phyloP scores from a whole-genome alignment of 2,888 invertebrate species.

The Apotomis betuletana region DNA sequence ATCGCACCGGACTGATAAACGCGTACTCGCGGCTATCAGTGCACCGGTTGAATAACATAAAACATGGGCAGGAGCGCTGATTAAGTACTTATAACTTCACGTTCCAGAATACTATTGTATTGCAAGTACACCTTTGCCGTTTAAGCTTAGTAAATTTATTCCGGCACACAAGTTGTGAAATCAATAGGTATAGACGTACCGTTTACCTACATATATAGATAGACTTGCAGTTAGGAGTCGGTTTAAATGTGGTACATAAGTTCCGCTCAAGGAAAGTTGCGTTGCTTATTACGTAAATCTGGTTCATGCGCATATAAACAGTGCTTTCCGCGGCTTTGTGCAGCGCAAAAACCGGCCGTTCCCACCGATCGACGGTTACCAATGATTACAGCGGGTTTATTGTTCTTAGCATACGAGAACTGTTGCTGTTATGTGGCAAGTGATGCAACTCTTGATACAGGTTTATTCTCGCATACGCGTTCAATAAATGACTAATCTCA shows the following conservation, averaged over 20 bases:
- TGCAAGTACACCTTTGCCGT: neutral
- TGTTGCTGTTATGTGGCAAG: slow-evolving; percentile 57
- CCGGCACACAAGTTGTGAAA: neutral
- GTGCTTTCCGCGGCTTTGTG: slow-evolving; percentile 66
- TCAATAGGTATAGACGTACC: neutral
- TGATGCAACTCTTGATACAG: slow-evolving; percentile 55
- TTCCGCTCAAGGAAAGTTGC: slow-evolving; percentile 67
- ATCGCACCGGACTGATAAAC: slow-evolving; percentile 18
- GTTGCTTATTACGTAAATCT: slow-evolving; percentile 69
- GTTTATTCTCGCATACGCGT: slow-evolving; percentile 20
- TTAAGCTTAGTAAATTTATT: neutral
- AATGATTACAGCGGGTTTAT: slow-evolving; percentile 70
- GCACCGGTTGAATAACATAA: neutral
- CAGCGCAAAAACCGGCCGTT: slow-evolving; percentile 67
- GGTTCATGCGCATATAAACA: slow-evolving; percentile 58
- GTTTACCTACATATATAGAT: neutral
- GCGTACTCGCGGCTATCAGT: neutral
- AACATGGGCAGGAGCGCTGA: neutral
- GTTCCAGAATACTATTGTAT: neutral
- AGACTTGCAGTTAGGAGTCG: slow-evolving; percentile 10
- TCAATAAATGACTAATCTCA: slow-evolving; percentile 19
- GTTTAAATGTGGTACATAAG: slow-evolving; percentile 39
- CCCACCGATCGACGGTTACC: slow-evolving; percentile 69
- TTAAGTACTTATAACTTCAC: neutral
- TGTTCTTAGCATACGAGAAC: slow-evolving; percentile 66